These are phyloP conservation scores for Platysternon megacephalum DNA, from an alignment of 2,113 vertebrate genomes.

Conservation along the genomic window DNA sequence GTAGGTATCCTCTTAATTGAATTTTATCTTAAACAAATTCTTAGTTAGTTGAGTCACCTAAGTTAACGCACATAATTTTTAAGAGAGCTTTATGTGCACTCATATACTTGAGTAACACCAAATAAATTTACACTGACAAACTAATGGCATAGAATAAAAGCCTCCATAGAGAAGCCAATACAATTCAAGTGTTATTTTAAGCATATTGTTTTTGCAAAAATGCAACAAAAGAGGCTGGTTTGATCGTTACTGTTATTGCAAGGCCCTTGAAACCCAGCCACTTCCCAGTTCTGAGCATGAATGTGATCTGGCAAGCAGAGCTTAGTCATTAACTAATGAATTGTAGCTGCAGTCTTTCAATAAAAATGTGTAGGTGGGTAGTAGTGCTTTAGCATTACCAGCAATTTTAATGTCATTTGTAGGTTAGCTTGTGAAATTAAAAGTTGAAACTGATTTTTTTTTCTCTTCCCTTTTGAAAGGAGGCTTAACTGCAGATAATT, in stretches of 20 bases:
- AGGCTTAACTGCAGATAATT: slow-evolving; percentile 39
- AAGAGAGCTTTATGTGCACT: neutral
- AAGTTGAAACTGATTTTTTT: slow-evolving; percentile 21
- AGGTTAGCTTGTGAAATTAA: slow-evolving; percentile 57
- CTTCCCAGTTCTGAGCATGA: neutral
- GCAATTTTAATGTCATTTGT: slow-evolving; percentile 61
- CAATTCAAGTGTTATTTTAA: neutral
- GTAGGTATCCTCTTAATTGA: neutral
- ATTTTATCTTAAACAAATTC: slow-evolving; percentile 18
- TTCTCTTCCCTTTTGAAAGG: slow-evolving; percentile 28
- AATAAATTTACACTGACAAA: neutral
- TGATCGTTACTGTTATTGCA: slow-evolving; percentile 14
- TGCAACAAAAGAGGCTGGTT: slow-evolving; percentile 7
- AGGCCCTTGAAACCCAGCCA: slow-evolving; percentile 33
- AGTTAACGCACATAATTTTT: neutral
- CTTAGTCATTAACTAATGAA: slow-evolving; percentile 55
- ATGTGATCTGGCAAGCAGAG: slow-evolving; percentile 29
- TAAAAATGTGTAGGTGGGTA: slow-evolving; percentile 41
- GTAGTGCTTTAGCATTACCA: slow-evolving; percentile 15
- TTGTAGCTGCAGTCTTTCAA: slow-evolving; percentile 40
- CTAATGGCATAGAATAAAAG: neutral
- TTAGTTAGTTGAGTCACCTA: neutral
- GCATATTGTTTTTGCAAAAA: slow-evolving; percentile 26
- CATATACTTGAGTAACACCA: neutral
- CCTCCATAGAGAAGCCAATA: neutral